Evolutionary conservation across 1,140 invertebrate genomes (phyloP).

Genomic region (Teleopsis dalmanni): DNA sequence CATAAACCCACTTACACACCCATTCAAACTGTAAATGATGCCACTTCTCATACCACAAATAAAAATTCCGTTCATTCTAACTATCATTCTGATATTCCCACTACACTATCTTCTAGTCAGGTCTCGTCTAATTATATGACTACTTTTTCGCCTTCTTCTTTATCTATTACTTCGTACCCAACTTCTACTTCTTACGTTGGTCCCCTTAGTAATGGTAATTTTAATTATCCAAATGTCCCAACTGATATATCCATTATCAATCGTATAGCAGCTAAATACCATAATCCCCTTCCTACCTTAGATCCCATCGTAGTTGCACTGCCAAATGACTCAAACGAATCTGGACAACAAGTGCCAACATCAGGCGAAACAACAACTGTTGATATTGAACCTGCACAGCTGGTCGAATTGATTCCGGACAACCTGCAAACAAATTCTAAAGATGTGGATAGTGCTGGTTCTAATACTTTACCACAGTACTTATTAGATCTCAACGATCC

Average conservation of each 20-base stretch:
- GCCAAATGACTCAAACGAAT: slow-evolving; percentile 12
- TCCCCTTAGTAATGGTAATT: slow-evolving; percentile 16
- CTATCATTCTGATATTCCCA: too few relatives aligned
- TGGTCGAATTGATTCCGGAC: slow-evolving; percentile 17
- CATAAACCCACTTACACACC: too few relatives aligned
- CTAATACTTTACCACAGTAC: slow-evolving; percentile 26
- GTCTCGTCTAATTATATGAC: too few relatives aligned
- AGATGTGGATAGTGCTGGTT: slow-evolving; percentile 3
- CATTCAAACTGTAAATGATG: too few relatives aligned
- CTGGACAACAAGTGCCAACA: slow-evolving; percentile 15
- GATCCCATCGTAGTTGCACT: slow-evolving; percentile 39
- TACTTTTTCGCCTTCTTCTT: slow-evolving; percentile 16
- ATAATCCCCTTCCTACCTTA: slow-evolving; percentile 36
- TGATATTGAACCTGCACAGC: slow-evolving; percentile 33
- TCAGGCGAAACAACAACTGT: slow-evolving; percentile 20
- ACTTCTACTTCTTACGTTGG: background rate
- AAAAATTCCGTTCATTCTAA: slow-evolving; percentile 10
- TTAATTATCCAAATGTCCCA: slow-evolving; percentile 14
- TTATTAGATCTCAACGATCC: slow-evolving; percentile 31
- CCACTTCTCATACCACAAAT: too few relatives aligned
- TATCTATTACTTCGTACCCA: background rate
- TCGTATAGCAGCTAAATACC: slow-evolving; percentile 25
- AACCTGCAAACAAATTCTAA: background rate
- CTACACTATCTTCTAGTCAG: background rate
- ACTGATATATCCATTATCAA: slow-evolving; percentile 14